phyloP scores from a whole-genome alignment of 2,888 invertebrate genomes.

The Cantharis rufa region DNA sequence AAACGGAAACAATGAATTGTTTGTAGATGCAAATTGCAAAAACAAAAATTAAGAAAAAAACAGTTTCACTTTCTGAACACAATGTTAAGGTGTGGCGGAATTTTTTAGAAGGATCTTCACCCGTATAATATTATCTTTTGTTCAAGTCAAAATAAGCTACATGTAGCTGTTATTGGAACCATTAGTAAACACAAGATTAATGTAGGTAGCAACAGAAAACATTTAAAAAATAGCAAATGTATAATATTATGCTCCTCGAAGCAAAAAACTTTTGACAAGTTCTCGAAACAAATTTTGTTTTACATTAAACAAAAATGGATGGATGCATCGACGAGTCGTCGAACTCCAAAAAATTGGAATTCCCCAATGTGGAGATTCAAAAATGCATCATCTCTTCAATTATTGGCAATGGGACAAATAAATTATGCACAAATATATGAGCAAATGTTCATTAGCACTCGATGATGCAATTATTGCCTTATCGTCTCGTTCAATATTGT shows the following conservation, averaged over 20 bases:
- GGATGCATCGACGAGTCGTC: not conserved
- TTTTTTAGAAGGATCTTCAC: conserved; percentile 24
- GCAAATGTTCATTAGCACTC: too few species aligned
- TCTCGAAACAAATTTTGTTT: not conserved
- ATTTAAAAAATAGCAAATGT: not conserved
- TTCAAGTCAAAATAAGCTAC: not conserved
- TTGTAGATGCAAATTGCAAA: conserved; percentile 10
- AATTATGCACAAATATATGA: too few species aligned
- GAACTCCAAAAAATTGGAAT: not conserved
- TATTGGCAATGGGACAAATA: not conserved
- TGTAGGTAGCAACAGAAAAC: not conserved
- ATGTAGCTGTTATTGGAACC: not conserved
- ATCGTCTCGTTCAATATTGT: too few species aligned
- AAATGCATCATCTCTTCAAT: not conserved
- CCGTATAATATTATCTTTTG: not conserved
- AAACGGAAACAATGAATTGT: conserved; percentile 8
- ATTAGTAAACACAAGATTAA: not conserved
- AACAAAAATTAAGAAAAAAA: conserved; percentile 13
- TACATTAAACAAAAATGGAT: not conserved
- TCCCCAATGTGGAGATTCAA: not conserved
- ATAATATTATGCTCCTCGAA: not conserved
- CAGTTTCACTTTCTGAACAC: conserved; percentile 24
- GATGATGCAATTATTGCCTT: too few species aligned
- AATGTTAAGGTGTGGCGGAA: conserved; percentile 20
- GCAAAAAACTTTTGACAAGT: not conserved